Evolutionary conservation across 1,140 invertebrate species (phyloP).

Genomic region (Trichogramma pretiosum): DNA sequence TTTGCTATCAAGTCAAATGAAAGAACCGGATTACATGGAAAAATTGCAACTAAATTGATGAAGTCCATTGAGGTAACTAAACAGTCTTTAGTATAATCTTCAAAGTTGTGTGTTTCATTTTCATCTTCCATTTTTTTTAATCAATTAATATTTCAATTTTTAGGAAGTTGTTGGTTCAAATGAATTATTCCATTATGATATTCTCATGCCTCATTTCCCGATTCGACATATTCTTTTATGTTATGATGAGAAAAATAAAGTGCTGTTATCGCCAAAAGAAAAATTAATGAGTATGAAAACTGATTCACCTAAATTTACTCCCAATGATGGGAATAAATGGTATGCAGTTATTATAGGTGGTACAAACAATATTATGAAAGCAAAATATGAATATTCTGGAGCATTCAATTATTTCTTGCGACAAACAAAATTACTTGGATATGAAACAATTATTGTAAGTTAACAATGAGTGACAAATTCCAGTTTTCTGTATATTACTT

Average conservation of each 20-base stretch:
- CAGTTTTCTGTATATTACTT: background rate
- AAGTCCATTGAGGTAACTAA: constrained; percentile 18
- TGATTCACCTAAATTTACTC: constrained; percentile 38
- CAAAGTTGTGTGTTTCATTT: background rate
- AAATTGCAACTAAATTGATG: background rate
- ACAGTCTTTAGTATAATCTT: background rate
- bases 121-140: too few species aligned
- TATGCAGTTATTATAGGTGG: constrained; percentile 41
- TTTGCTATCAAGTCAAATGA: background rate
- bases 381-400: constrained; percentile 28
- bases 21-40: background rate
- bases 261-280: constrained; percentile 3
- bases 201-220: constrained; percentile 29
- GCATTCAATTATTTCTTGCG: constrained; percentile 38
- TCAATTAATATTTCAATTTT: background rate
- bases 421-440: constrained; percentile 50
- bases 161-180: background rate
- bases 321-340: constrained; percentile 38
- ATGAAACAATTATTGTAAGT: constrained; percentile 49
- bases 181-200: background rate
- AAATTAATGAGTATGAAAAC: constrained; percentile 30
- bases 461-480: background rate
- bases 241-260: constrained; percentile 1
- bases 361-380: constrained; percentile 37
- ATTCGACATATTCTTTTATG: background rate